Percentiles rank a stretch among this genome's conserved stretches.
These are phyloP conservation scores for Escarpia spicata DNA, from an alignment of 2,888 invertebrate genomes.

Conservation along the genomic window DNA sequence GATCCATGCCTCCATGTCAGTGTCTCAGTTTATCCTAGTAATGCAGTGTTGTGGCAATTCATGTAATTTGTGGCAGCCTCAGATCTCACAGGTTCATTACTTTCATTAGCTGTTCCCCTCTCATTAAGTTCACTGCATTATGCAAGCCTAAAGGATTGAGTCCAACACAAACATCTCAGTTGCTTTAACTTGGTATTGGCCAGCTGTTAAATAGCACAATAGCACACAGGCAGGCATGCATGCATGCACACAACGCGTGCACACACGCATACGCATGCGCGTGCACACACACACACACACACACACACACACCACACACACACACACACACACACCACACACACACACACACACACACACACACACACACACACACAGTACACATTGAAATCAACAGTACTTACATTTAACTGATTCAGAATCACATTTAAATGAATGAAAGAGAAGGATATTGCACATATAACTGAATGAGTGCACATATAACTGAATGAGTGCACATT, in stretches of 20 bases:
- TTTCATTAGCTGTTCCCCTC: not conserved
- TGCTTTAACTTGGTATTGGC: not conserved
- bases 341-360: no score
- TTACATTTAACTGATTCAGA: not conserved
- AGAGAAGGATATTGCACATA: no score
- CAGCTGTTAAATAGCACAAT: not conserved
- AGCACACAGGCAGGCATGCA: not conserved
- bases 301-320: no score
- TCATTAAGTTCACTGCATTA: not conserved
- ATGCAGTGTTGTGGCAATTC: not conserved
- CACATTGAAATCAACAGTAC: no score
- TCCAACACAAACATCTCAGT: not conserved
- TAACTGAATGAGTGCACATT: no score
- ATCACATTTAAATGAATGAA: not conserved
- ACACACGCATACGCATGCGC: no score
- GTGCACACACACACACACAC: no score
- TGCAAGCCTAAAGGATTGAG: not conserved
- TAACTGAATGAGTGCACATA: no score
- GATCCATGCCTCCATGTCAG: not conserved
- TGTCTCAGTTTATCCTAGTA: not conserved
- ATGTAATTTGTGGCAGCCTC: not conserved
- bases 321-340: no score
- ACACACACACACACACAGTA: no score
- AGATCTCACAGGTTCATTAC: slow-evolving; percentile 9
- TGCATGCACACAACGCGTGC: no score